These are phyloP conservation scores for Acipenser transmontanus DNA, from an alignment of 2,797 vertebrate species.

Conservation along the genomic window DNA sequence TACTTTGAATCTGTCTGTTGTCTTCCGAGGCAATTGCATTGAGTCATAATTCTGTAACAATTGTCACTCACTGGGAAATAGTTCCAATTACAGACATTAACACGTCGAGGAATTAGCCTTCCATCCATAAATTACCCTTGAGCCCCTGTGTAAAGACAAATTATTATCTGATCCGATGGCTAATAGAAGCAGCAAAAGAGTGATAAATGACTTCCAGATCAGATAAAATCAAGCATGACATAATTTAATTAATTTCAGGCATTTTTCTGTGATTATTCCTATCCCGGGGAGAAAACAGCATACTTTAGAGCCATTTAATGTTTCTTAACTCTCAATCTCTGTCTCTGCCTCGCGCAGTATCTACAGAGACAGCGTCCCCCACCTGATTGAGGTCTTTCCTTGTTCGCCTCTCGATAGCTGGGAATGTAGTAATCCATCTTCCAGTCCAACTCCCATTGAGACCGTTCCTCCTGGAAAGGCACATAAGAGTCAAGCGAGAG, in stretches of 20 bases:
- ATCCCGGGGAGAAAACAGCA: slow-evolving; percentile 29
- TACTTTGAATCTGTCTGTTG: slow-evolving; percentile 39
- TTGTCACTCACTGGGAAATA: slow-evolving; percentile 57
- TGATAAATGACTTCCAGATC: slow-evolving; percentile 83
- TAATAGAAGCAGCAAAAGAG: slow-evolving; percentile 64
- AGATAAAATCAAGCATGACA: slow-evolving; percentile 79
- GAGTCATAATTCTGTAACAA: slow-evolving; percentile 58
- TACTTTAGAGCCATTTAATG: slow-evolving; percentile 5
- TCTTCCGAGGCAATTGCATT: slow-evolving; percentile 29
- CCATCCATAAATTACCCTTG: slow-evolving; percentile 64
- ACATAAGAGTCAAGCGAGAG: no score
- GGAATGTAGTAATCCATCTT: slow-evolving; percentile 25
- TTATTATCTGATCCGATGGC: slow-evolving; percentile 59
- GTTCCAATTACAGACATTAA: slow-evolving; percentile 65
- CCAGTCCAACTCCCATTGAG: slow-evolving; percentile 3
- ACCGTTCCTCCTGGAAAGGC: background rate
- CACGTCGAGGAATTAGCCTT: slow-evolving; percentile 56
- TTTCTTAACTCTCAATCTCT: no score
- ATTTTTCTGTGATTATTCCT: slow-evolving; percentile 28
- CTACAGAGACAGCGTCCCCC: background rate
- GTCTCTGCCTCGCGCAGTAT: background rate
- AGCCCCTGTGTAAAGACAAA: slow-evolving; percentile 67
- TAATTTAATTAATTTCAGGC: slow-evolving; percentile 81
- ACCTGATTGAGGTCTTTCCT: slow-evolving; percentile 7
- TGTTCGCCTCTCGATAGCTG: slow-evolving; percentile 15